Evolutionary conservation across 2,113 vertebrate genomes (phyloP).

Genomic region (Otis tarda): DNA sequence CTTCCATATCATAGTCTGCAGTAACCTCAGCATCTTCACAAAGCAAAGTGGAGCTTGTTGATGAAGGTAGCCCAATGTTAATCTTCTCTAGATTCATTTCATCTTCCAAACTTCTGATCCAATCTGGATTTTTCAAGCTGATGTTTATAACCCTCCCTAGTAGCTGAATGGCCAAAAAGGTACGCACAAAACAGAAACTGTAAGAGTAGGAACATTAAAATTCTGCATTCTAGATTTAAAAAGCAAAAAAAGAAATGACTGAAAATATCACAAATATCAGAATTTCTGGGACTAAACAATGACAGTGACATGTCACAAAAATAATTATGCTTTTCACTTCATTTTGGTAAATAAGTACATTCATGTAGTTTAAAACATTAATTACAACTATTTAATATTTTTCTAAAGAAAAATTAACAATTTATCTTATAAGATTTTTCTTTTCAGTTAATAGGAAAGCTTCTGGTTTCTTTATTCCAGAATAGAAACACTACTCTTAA

Average conservation of each 20-base stretch:
- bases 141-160: conserved; percentile 86
- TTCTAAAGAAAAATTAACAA: neutral
- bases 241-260: neutral
- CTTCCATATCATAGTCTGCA: conserved; percentile 97
- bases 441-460: neutral
- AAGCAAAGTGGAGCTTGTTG: conserved; percentile 92
- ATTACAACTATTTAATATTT: neutral
- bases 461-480: neutral
- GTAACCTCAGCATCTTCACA: conserved; percentile 91
- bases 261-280: neutral
- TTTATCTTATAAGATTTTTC: neutral
- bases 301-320: neutral
- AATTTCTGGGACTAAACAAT: neutral
- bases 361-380: neutral
- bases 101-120: conserved; percentile 93
- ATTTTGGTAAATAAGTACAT: neutral
- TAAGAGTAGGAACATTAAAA: neutral
- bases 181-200: neutral
- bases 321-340: neutral
- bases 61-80: conserved; percentile 84
- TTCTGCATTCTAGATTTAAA: neutral
- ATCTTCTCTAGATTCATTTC: conserved; percentile 95
- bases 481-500: neutral
- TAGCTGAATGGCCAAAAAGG: conserved; percentile 73
- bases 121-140: conserved; percentile 91